phyloP scores from a whole-genome alignment of 37 sponge, comb jelly and placozoan species.

The Tethya wilhelma region DNA sequence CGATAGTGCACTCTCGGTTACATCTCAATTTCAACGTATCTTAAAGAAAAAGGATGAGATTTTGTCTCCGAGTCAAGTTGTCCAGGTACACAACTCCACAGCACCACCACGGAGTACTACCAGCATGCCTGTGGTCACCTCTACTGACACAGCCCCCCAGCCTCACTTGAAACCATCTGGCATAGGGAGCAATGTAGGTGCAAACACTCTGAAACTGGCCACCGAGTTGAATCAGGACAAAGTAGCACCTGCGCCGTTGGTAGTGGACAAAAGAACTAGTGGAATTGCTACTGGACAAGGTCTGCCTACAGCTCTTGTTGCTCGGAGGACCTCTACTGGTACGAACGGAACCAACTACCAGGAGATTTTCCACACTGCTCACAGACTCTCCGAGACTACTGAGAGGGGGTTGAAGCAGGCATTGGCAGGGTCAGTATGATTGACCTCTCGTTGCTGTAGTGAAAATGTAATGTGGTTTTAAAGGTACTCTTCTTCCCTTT shows the following conservation, averaged over 20 bases:
- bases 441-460: background rate
- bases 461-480: background rate
- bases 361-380: constrained; percentile 21
- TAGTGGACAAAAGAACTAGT: no score
- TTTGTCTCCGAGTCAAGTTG: no score
- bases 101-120: background rate
- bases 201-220: background rate
- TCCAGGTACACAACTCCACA: no score
- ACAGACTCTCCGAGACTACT: constrained; percentile 22
- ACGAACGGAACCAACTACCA: constrained; percentile 15
- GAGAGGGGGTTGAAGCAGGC: constrained; percentile 62
- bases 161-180: no score
- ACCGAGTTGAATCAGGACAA: background rate
- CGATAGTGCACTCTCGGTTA: no score
- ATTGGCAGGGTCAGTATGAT: constrained; percentile 44
- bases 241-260: background rate
- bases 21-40: no score
- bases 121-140: background rate
- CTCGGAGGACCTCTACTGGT: constrained; percentile 14
- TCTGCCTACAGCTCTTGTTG: background rate
- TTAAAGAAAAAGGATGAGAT: no score
- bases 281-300: no score
- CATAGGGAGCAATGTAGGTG: no score
- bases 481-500: background rate
- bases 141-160: no score